These are phyloP conservation scores for Aplysia californica DNA, from an alignment of 1,140 invertebrate species.

Conservation along the genomic window DNA sequence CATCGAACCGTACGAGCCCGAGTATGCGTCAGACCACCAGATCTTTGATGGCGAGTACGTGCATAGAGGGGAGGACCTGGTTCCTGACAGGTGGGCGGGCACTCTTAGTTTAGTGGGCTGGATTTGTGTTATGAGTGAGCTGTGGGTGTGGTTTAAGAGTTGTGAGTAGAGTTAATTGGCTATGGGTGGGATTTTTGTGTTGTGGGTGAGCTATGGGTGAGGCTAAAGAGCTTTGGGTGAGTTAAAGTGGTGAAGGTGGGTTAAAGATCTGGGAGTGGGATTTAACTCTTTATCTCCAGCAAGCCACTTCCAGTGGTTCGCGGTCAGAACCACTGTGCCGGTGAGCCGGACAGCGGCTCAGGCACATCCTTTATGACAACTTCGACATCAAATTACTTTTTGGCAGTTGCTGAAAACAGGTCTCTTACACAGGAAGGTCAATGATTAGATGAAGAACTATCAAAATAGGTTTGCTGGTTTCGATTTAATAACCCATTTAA, in stretches of 20 bases:
- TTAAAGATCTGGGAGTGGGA: not conserved
- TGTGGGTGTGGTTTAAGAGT: not conserved
- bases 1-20: slow-evolving; percentile 20
- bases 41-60: slow-evolving; percentile 28
- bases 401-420: too few relatives aligned
- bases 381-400: too few relatives aligned
- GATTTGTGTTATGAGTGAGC: not conserved
- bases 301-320: too few relatives aligned
- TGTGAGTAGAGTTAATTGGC: not conserved
- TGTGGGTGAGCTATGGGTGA: not conserved
- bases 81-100: slow-evolving; percentile 11
- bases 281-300: too few relatives aligned
- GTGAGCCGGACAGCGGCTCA: too few relatives aligned
- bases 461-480: too few relatives aligned
- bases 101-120: not conserved
- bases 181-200: not conserved
- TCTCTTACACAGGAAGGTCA: too few relatives aligned
- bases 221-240: not conserved
- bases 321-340: too few relatives aligned
- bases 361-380: too few relatives aligned
- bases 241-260: not conserved
- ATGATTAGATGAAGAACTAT: too few relatives aligned
- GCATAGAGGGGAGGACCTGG: slow-evolving; percentile 13
- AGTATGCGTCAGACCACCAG: slow-evolving; percentile 22
- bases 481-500: too few relatives aligned